Evolutionary conservation across 2,797 vertebrate genomes (phyloP), one percentile per base, ranked within the genome.

Genomic region (Darevskia mixta): DNA sequence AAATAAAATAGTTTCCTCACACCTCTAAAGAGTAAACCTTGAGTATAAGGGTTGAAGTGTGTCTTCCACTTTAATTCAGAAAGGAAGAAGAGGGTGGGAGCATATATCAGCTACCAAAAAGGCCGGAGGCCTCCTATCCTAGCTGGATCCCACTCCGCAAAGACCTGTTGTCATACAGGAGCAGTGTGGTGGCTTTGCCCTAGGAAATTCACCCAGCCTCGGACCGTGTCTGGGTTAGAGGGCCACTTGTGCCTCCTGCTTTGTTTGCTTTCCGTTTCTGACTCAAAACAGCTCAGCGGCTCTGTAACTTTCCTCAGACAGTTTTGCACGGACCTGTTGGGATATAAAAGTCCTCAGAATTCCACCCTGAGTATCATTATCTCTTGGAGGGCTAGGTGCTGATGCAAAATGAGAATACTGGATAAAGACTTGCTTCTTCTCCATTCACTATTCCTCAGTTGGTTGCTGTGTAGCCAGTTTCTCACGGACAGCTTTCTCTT

Each of bases 311-410:
- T 88, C 8, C 0, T 43, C 5, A 0, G 0, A 61, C 77, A 8
- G 10, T 83, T 91, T 89, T 77, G 67, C 58, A 82, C 45, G 35
- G 5, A 82, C 29, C 27, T 18, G 20, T 38, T 25, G 0, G 86
- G n/a, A 8, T 49, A 79, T 32, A 5, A 23, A 61, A 92, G 88
- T 4, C 0, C 72, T 4, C 7, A 7, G 0, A 10, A 0, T 10
- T 18, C 5, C 27, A 1, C 64, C 2, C 11, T 2, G 20, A 7
- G 3, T 9, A 35, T 6, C 58, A 1, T 13, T 3, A 4, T 25
- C 66, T 38, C 20, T 6, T 2, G 8, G 27, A 23, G 23, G 11
- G 49, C 8, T 1, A n/a, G 41, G 4, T 2, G 11, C 61, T 5
- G 11, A 8, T 0, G 3, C 45, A 15, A 67, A 15, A 3, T 7